Evolutionary conservation across 92 coral and sea anemone genomes (phyloP), one percentile per base, ranked within the genome.

Genomic region (Umimayanthus chanpuru): DNA sequence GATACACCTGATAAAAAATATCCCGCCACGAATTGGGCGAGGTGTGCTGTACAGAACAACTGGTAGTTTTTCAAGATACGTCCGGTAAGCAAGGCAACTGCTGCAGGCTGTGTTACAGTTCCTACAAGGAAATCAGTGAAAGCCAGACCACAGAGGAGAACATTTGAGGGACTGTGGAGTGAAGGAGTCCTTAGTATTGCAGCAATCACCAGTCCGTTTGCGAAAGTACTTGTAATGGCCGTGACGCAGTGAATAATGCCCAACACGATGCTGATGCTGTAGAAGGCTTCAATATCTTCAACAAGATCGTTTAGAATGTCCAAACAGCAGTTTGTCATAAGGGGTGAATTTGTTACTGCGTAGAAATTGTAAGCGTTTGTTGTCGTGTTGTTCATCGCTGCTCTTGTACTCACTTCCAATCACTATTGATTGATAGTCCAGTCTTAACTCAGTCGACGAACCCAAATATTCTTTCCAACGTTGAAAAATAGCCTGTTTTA

Each of bases 281-380:
- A 14, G 4, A 80, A 21, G 15, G 72, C n/a, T 30, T 80, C 43
- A 0, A 80, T 32, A 58, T 80, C 85, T 58, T 55, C 28, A 8
- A 80, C 44, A 36, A 16, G 25, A 7, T 80, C 85, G 16, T 80
- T 80, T 56, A 80, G 8, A 30, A 80, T 80, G 49, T 80, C 71
- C 72, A 80, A 58, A 6, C 73, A 80, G 85, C 85, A 80, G 41
- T 80, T 58, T 80, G 85, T 80, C 21, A 4, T 53, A 14, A 53
- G 36, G 15, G 58, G 40, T 14, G 6, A 44, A 47, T 47, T 4
- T 29, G 41, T n/a, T 11, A 39, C 29, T 29, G 26, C 15, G 26
- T 32, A 12, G 25, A 36, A 38, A 0, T 53, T 6, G 5, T 66
- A 25, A 29, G 10, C 25, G 29, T 80, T 80, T 55, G 44, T 8